Evolutionary conservation across 2,113 vertebrate species (phyloP).

Genomic region (Salvator merianae): DNA sequence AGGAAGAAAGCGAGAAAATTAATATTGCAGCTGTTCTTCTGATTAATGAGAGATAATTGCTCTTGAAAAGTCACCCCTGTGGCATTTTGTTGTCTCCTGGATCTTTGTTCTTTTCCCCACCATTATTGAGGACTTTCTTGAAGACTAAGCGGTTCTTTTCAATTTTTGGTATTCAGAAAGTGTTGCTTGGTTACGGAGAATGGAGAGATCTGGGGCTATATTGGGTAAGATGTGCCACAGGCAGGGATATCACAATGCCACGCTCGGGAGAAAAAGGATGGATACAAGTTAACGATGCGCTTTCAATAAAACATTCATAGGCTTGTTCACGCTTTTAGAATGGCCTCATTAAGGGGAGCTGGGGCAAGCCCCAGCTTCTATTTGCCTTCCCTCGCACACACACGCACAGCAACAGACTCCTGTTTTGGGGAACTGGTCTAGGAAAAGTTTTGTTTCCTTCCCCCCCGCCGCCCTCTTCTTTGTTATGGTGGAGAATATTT

Average conservation of each 20-base stretch:
- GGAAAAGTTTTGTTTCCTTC: neutral
- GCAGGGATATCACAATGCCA: conserved; percentile 95
- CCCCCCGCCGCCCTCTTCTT: conserved; percentile 7
- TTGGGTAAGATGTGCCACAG: conserved; percentile 95
- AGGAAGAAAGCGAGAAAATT: conserved; percentile 88
- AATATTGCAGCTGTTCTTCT: conserved; percentile 99
- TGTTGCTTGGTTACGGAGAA: conserved; percentile 99
- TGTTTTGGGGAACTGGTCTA: conserved; percentile 65
- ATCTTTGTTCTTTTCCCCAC: conserved; percentile 98
- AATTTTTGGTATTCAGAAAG: conserved; percentile 99
- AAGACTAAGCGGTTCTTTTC: conserved; percentile 98
- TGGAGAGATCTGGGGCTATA: conserved; percentile 94
- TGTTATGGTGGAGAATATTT: neutral
- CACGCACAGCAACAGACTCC: conserved; percentile 52
- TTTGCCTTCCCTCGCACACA: conserved; percentile 38
- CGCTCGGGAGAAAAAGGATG: conserved; percentile 92
- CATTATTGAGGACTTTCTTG: conserved; percentile 95
- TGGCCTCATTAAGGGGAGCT: conserved; percentile 87
- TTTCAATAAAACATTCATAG: conserved; percentile 98
- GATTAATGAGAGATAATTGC: conserved; percentile 99
- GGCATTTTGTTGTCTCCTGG: conserved; percentile 96
- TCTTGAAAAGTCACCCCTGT: conserved; percentile 99
- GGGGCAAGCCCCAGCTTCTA: conserved; percentile 76
- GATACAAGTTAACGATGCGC: conserved; percentile 98
- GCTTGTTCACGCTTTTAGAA: conserved; percentile 96